Evolutionary conservation across 2,113 vertebrate genomes (phyloP).

Genomic region (Symphodus melops): DNA sequence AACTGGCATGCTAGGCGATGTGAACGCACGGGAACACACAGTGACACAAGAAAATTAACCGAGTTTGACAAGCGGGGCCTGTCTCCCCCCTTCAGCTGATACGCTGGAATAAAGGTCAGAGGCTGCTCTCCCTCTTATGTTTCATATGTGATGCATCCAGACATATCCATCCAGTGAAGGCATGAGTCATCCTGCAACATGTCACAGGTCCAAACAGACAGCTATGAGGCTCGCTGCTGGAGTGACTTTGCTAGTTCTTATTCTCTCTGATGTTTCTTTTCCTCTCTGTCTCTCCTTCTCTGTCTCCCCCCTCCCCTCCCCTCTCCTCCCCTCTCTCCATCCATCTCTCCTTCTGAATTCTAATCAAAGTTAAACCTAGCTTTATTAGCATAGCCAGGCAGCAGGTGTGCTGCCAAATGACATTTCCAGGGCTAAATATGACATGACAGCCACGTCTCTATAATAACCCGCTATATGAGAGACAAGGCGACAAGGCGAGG

Average conservation of each 20-base stretch:
- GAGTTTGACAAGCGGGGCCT: constrained; percentile 65
- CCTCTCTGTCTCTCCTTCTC: not conserved
- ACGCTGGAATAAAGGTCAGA: constrained; percentile 74
- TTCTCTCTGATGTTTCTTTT: constrained; percentile 66
- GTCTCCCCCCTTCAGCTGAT: constrained; percentile 69
- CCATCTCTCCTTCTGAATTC: constrained; percentile 66
- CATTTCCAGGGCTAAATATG: constrained; percentile 80
- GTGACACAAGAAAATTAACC: constrained; percentile 56
- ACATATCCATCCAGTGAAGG: constrained; percentile 70
- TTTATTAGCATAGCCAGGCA: constrained; percentile 81
- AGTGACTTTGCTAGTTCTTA: constrained; percentile 65
- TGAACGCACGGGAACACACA: constrained; percentile 30
- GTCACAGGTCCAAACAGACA: constrained; percentile 69
- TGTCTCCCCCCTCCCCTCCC: not conserved
- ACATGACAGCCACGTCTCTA: constrained; percentile 77
- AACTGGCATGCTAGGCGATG: constrained; percentile 21
- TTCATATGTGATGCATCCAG: constrained; percentile 79
- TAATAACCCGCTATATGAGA: constrained; percentile 73
- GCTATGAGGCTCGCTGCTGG: constrained; percentile 65
- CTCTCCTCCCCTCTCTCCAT: constrained; percentile 15
- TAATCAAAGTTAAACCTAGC: constrained; percentile 80
- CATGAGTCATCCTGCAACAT: constrained; percentile 73
- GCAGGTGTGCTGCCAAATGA: constrained; percentile 83
- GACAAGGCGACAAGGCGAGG: constrained; percentile 75
- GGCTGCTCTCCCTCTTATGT: constrained; percentile 67